phyloP scores from a whole-genome alignment of 2,797 vertebrate genomes.

The Amblyraja radiata region DNA sequence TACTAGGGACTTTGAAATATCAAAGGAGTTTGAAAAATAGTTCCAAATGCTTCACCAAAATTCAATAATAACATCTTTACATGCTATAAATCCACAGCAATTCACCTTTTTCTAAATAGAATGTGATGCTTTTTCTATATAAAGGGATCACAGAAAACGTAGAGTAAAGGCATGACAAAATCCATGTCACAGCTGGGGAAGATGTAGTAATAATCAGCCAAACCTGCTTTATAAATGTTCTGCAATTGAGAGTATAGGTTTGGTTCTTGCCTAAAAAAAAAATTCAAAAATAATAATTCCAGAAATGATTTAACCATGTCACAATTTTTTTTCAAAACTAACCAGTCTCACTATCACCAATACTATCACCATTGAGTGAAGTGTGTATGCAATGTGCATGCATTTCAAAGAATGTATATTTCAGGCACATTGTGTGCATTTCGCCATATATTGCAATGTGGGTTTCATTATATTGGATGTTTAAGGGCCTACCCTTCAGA shows the following conservation, averaged over 20 bases:
- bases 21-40: background rate
- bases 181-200: background rate
- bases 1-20: background rate
- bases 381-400: background rate
- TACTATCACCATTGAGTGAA: background rate
- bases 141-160: background rate
- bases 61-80: background rate
- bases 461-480: conserved; percentile 1
- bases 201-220: background rate
- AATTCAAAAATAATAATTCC: background rate
- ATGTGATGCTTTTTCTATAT: background rate
- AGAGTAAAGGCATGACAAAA: background rate
- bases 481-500: background rate
- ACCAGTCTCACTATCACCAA: background rate
- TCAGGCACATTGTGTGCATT: background rate
- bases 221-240: background rate
- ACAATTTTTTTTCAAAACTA: background rate
- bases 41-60: background rate
- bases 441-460: background rate
- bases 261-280: background rate
- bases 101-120: background rate
- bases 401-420: background rate
- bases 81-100: background rate
- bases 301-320: conserved; percentile 13
- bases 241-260: background rate